Conservation (phyloP, 1,140 invertebrate species). For the Caenorhabditis briggsae region DNA sequence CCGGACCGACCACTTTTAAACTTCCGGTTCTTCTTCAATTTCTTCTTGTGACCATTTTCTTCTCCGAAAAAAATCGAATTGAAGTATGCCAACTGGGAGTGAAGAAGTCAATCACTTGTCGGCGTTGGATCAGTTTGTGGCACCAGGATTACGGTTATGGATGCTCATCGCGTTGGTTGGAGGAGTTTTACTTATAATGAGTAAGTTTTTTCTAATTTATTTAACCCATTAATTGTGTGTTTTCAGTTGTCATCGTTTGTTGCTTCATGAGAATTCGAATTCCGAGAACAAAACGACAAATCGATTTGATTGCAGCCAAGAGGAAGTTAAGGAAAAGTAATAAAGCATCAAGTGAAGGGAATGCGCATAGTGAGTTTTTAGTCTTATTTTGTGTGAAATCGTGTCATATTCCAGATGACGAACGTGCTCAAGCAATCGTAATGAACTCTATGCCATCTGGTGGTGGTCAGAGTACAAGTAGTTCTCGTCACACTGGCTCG, state of each 20-base stretch:
- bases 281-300: slow-evolving; percentile 76
- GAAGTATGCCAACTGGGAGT: slow-evolving; percentile 25
- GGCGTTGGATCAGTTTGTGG: slow-evolving; percentile 74
- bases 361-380: slow-evolving; percentile 34
- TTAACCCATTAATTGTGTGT: background rate
- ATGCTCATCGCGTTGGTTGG: slow-evolving; percentile 76
- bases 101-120: slow-evolving; percentile 60
- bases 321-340: slow-evolving; percentile 70
- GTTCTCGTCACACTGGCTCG: slow-evolving; percentile 20
- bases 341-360: background rate
- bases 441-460: slow-evolving; percentile 69
- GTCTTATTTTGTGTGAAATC: background rate
- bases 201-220: slow-evolving; percentile 53
- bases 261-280: slow-evolving; percentile 74
- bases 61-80: background rate
- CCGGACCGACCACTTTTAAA: background rate
- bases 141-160: slow-evolving; percentile 76
- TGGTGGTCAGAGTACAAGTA: slow-evolving; percentile 39
- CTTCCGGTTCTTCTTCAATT: slow-evolving; percentile 22
- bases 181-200: slow-evolving; percentile 75
- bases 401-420: slow-evolving; percentile 34
- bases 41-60: background rate
- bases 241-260: slow-evolving; percentile 75
- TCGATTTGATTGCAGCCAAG: slow-evolving; percentile 74
- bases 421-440: slow-evolving; percentile 71